Conservation (phyloP, 2,797 vertebrate species). For the Myiotriccus ornatus region DNA sequence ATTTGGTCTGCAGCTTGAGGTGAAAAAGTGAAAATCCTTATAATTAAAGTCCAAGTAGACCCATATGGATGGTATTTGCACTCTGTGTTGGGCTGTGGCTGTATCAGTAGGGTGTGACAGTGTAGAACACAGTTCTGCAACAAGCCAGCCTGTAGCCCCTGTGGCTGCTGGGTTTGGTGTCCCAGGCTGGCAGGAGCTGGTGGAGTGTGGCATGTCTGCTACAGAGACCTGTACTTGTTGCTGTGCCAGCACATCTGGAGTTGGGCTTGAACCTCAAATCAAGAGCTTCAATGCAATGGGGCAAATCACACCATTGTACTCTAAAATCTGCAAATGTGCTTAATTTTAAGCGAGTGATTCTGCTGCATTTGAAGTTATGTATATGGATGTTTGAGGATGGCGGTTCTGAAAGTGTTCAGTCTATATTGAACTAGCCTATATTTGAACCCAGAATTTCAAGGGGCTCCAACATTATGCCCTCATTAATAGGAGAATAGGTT, state of each 20-base stretch:
- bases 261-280: neutral
- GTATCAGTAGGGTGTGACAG: fast-evolving
- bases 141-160: neutral
- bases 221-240: fast-evolving
- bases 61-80: neutral
- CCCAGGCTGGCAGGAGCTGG: neutral
- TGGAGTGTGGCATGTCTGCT: neutral
- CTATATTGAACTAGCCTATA: neutral
- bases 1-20: neutral
- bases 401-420: neutral
- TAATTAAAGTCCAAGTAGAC: neutral
- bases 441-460: neutral
- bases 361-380: neutral
- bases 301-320: neutral
- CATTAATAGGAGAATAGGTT: neutral
- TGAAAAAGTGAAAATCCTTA: neutral
- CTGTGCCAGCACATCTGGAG: neutral
- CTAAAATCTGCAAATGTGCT: neutral
- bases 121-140: fast-evolving
- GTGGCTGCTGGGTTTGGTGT: no score
- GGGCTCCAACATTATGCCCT: neutral
- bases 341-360: neutral
- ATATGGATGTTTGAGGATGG: neutral
- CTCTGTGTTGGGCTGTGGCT: neutral
- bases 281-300: neutral